A percentile compares a stretch with the other conserved stretches of the same genome.
Conservation (phyloP, 2,797 vertebrate genomes). For the Gobio occitaniae region DNA sequence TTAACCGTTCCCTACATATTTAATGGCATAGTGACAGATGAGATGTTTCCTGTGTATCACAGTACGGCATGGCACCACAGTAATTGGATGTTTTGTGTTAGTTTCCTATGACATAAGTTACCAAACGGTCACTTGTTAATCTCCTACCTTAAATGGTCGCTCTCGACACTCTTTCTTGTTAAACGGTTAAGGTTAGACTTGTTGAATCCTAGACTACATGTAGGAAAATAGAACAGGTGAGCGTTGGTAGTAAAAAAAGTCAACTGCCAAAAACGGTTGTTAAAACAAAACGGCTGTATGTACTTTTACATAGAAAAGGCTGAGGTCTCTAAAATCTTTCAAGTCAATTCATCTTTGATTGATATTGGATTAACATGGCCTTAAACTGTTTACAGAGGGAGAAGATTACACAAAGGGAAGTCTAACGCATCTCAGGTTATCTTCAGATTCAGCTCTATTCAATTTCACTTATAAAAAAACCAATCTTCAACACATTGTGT, state of each 20-base stretch:
- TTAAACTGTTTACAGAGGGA: conserved; percentile 76
- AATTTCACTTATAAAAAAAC: conserved; percentile 14
- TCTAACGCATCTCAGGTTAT: conserved; percentile 59
- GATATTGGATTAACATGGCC: conserved; percentile 42
- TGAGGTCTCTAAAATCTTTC: conserved; percentile 5
- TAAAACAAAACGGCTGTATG: conserved; percentile 12
- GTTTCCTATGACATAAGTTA: conserved; percentile 35
- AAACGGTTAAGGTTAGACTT: conserved; percentile 9
- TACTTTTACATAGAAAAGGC: background rate
- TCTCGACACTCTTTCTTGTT: conserved; percentile 34
- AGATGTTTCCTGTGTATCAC: conserved; percentile 44
- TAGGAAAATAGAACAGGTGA: background rate
- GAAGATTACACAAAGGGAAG: conserved; percentile 59
- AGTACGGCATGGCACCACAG: conserved; percentile 52
- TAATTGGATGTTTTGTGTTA: conserved; percentile 58
- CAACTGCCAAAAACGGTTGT: conserved; percentile 48
- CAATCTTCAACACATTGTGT: background rate
- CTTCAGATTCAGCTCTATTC: conserved; percentile 42
- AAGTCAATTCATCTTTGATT: conserved; percentile 9
- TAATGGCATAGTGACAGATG: conserved; percentile 43
- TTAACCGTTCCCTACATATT: conserved; percentile 39
- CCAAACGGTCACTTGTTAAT: conserved; percentile 25
- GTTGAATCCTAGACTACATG: conserved; percentile 5
- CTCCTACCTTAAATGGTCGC: conserved; percentile 28
- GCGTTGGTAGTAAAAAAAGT: conserved; percentile 12